Conservation (phyloP, 2,888 invertebrate species). For the Melieria omissa region DNA sequence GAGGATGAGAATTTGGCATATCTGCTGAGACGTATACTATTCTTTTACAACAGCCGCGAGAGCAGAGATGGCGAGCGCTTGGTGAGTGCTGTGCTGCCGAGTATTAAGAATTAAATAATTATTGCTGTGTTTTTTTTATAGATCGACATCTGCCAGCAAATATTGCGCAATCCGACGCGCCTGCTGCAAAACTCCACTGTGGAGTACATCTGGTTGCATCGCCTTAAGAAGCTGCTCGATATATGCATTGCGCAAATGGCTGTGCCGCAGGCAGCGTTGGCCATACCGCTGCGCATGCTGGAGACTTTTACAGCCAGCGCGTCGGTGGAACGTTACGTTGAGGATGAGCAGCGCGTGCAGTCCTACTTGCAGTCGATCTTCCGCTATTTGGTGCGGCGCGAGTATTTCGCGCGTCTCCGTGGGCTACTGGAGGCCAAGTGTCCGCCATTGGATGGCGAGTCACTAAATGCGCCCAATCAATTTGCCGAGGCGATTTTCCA, state of each 20-base stretch:
- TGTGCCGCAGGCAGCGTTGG: slow-evolving; percentile 66
- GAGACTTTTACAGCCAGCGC: slow-evolving; percentile 77
- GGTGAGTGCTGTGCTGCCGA: slow-evolving; percentile 61
- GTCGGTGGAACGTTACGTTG: slow-evolving; percentile 59
- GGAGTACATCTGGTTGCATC: slow-evolving; percentile 62
- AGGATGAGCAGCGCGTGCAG: slow-evolving; percentile 56
- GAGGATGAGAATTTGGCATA: slow-evolving; percentile 66
- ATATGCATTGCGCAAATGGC: slow-evolving; percentile 63
- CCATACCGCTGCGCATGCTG: slow-evolving; percentile 81
- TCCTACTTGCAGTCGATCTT: slow-evolving; percentile 62
- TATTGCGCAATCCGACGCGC: slow-evolving; percentile 60
- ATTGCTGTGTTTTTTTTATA: slow-evolving; percentile 42
- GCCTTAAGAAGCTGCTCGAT: slow-evolving; percentile 63
- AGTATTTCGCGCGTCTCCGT: slow-evolving; percentile 79
- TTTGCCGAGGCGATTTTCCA: slow-evolving; percentile 79
- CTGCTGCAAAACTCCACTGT: slow-evolving; percentile 59
- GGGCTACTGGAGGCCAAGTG: slow-evolving; percentile 76
- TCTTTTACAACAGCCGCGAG: slow-evolving; percentile 75
- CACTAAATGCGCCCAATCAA: slow-evolving; percentile 77
- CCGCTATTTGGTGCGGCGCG: slow-evolving; percentile 61
- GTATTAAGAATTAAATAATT: neutral
- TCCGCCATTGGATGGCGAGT: slow-evolving; percentile 77
- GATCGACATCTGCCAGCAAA: slow-evolving; percentile 65
- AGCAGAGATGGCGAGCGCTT: slow-evolving; percentile 74
- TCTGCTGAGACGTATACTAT: slow-evolving; percentile 76